Conservation (phyloP, 2,113 vertebrate genomes). For the Brachyhypopomus gauderio region DNA sequence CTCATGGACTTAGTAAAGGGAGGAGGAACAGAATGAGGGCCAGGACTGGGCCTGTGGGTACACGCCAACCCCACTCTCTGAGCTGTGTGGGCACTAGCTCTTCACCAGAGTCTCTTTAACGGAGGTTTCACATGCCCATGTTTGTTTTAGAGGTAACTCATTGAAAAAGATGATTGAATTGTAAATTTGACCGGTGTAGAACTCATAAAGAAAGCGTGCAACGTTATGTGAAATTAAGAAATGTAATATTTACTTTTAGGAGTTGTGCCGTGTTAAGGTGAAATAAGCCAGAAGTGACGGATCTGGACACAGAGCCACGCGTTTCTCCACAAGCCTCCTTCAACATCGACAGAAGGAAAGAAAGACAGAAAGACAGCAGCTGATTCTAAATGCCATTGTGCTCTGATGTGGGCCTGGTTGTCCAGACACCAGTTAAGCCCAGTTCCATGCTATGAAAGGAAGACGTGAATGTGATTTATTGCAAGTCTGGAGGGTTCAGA, state of each 20-base stretch:
- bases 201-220: not conserved
- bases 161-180: not conserved
- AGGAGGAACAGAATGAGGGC: conserved; percentile 49
- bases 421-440: too few species aligned
- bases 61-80: conserved; percentile 18
- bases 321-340: too few species aligned
- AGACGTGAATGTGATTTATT: too few species aligned
- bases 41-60: conserved; percentile 20
- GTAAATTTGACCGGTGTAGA: not conserved
- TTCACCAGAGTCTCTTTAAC: conserved; percentile 6
- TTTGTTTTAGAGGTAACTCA: not conserved
- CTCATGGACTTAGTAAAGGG: conserved; percentile 59
- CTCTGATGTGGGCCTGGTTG: too few species aligned
- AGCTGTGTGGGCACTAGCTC: conserved; percentile 13
- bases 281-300: not conserved
- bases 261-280: conserved; percentile 15
- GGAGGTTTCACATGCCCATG: not conserved
- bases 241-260: not conserved
- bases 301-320: too few species aligned
- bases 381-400: not conserved
- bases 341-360: too few species aligned
- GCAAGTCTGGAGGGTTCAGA: not conserved
- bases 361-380: too few species aligned
- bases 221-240: not conserved
- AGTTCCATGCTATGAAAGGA: too few species aligned